Conservation (phyloP, 2,797 vertebrate genomes). For the Alcedo quadribrachys region DNA sequence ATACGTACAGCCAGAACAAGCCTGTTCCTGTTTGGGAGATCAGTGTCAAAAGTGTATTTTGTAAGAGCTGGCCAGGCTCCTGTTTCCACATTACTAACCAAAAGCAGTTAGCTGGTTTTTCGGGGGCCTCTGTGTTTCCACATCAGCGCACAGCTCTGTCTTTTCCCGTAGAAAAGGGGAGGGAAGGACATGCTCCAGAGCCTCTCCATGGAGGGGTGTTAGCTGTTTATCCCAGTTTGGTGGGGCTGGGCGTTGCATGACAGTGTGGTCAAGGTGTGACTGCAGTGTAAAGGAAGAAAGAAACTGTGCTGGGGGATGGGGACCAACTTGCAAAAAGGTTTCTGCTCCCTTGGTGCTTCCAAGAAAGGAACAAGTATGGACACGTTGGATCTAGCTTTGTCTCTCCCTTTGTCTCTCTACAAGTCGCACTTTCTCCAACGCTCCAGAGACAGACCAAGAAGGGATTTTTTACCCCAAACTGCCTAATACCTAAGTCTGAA, state of each 20-base stretch:
- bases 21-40: conserved; percentile 64
- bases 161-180: neutral
- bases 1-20: conserved; percentile 28
- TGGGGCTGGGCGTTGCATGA: neutral
- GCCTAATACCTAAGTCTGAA: neutral
- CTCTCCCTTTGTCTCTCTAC: neutral
- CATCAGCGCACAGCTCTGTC: neutral
- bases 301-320: neutral
- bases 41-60: conserved; percentile 62
- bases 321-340: neutral
- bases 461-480: neutral
- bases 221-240: neutral
- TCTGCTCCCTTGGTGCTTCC: neutral
- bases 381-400: neutral
- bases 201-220: rapidly evolving
- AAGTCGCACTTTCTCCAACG: neutral
- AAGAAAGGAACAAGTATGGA: neutral
- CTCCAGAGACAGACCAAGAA: neutral
- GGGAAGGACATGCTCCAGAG: neutral
- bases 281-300: neutral
- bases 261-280: neutral
- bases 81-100: conserved; percentile 62
- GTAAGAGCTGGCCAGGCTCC: conserved; percentile 63
- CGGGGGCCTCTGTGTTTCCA: neutral
- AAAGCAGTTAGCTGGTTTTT: conserved; percentile 1